A percentile compares a stretch with the other conserved stretches of the same genome.
These are phyloP conservation scores for Ischnus inquisitorius DNA, from an alignment of 2,888 invertebrate genomes.

Conservation along the genomic window DNA sequence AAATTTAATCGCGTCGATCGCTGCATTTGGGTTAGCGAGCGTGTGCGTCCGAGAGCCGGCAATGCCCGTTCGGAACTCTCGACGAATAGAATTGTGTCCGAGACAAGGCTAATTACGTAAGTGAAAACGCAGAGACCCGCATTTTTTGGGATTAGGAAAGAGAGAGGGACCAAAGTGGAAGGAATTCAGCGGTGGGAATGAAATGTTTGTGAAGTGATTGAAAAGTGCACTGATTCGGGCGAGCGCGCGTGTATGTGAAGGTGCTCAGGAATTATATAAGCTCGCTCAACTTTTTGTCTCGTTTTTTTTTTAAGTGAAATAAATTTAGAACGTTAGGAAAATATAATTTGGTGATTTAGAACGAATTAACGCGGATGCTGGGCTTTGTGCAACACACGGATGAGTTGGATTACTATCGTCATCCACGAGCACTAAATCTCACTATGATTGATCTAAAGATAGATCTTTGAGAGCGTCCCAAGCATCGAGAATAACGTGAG, in stretches of 20 bases:
- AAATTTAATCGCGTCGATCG: slow-evolving; percentile 75
- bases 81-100: slow-evolving; percentile 49
- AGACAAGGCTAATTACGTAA: slow-evolving; percentile 64
- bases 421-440: slow-evolving; percentile 68
- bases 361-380: slow-evolving; percentile 39
- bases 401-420: slow-evolving; percentile 65
- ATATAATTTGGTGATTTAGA: slow-evolving; percentile 23
- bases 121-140: slow-evolving; percentile 3
- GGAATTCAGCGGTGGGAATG: background rate
- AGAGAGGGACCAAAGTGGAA: background rate
- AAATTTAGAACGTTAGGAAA: slow-evolving; percentile 1
- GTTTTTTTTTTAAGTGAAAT: background rate
- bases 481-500: slow-evolving; percentile 63
- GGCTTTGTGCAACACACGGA: slow-evolving; percentile 59
- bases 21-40: slow-evolving; percentile 78
- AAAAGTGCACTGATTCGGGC: slow-evolving; percentile 15
- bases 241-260: background rate
- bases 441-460: slow-evolving; percentile 73
- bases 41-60: slow-evolving; percentile 72
- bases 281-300: background rate
- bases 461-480: slow-evolving; percentile 68
- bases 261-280: slow-evolving; percentile 48
- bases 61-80: slow-evolving; percentile 58
- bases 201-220: slow-evolving; percentile 48
- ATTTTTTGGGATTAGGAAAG: slow-evolving; percentile 24